Conservation (phyloP, 2,113 vertebrate genomes). For the Rhadina sibilatrix region DNA sequence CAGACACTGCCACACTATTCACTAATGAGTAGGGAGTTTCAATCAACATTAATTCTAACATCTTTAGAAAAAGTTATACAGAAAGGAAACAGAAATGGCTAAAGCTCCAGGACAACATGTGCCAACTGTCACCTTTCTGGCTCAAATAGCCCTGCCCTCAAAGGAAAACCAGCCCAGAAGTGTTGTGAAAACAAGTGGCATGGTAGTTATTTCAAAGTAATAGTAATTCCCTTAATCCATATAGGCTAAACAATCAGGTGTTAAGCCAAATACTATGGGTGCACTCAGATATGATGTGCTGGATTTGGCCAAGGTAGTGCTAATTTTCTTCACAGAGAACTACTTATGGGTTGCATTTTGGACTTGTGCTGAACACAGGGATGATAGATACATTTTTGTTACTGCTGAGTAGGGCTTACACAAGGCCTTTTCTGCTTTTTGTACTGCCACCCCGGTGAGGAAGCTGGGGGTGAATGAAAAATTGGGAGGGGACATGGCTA, state of each 20-base stretch:
- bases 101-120: background rate
- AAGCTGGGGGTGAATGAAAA: background rate
- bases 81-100: background rate
- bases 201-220: background rate
- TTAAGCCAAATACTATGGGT: background rate
- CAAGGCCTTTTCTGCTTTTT: background rate
- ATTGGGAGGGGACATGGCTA: background rate
- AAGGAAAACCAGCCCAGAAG: background rate
- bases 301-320: background rate
- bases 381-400: background rate
- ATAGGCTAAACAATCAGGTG: background rate
- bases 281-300: background rate
- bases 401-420: background rate
- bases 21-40: background rate
- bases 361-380: background rate
- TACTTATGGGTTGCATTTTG: background rate
- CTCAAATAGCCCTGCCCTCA: background rate
- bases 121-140: background rate
- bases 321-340: background rate
- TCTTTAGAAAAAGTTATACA: background rate
- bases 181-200: background rate
- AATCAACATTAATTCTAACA: background rate
- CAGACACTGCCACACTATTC: background rate
- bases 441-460: accelerated
- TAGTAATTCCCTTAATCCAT: background rate